Conservation (phyloP, 2,888 invertebrate genomes). For the Axea sp. region DNA sequence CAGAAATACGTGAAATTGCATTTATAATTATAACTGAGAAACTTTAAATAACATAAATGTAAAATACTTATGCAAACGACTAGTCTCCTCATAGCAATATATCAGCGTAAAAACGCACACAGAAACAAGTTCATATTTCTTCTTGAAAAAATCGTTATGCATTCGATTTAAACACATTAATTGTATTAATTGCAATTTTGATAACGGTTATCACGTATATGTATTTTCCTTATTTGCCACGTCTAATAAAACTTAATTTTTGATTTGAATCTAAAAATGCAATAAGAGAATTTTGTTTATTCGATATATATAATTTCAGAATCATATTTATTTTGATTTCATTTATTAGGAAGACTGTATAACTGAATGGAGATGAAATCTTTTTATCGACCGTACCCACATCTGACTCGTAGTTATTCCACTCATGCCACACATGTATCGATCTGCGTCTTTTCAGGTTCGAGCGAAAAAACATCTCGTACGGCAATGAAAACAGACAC, state of each 20-base stretch:
- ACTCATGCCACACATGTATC: conserved; percentile 42
- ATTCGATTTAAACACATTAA: conserved; percentile 3
- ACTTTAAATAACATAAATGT: conserved; percentile 3
- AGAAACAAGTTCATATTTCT: conserved; percentile 3
- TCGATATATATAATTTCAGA: conserved; percentile 1
- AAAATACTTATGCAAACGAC: conserved; percentile 2
- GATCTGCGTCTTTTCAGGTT: conserved; percentile 36
- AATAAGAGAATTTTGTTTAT: conserved; percentile 13
- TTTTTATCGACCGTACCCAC: conserved; percentile 28
- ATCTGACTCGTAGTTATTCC: conserved; percentile 42
- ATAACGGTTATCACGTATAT: conserved; percentile 1
- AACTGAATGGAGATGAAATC: conserved; percentile 47
- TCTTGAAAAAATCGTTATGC: conserved; percentile 9
- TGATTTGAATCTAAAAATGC: neutral
- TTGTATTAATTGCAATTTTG: conserved; percentile 29
- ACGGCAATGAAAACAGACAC: conserved; percentile 25
- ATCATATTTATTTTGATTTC: conserved; percentile 33
- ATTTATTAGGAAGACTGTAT: conserved; percentile 22
- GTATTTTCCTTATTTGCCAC: no score
- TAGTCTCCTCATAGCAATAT: neutral
- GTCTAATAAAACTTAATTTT: neutral
- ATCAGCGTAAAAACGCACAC: neutral
- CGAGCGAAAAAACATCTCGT: conserved; percentile 31
- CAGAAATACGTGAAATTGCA: conserved; percentile 1
- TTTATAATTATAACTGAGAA: conserved; percentile 9